Evolutionary conservation across 2,797 vertebrate genomes (phyloP).

Genomic region (Loris lydekkerianus): DNA sequence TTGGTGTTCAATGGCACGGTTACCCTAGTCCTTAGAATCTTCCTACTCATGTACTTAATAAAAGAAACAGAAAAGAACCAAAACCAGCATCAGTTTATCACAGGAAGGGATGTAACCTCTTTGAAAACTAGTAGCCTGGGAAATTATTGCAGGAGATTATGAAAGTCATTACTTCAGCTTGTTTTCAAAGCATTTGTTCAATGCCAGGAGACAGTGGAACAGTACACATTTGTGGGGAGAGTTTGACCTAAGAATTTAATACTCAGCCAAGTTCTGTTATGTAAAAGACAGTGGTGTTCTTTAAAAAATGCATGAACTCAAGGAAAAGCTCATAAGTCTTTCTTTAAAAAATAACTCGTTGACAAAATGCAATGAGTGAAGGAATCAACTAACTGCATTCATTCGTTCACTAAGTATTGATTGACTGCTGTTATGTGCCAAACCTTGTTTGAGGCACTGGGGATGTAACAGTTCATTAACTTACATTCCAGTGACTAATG

Average conservation of each 20-base stretch:
- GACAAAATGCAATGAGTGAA: not conserved
- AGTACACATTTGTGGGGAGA: not conserved
- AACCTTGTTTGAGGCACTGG: not conserved
- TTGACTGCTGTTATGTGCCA: not conserved
- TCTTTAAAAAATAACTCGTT: not conserved
- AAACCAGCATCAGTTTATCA: not conserved
- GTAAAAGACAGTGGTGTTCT: not conserved
- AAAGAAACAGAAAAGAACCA: not conserved
- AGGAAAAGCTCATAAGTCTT: not conserved
- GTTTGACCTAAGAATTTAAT: not conserved
- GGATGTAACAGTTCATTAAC: not conserved
- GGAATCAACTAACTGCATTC: not conserved
- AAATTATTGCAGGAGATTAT: not conserved
- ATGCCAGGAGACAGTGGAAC: not conserved
- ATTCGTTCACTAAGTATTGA: not conserved
- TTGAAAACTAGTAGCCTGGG: not conserved
- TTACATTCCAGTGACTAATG: not conserved
- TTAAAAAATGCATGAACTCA: not conserved
- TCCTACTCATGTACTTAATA: not conserved
- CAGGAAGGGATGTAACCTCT: not conserved
- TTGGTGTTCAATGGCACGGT: not conserved
- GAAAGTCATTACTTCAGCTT: not conserved
- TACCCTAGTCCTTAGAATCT: not conserved
- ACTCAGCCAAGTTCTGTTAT: not conserved
- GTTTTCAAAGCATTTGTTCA: not conserved